phyloP scores from a whole-genome alignment of 2,113 vertebrate genomes.

The Pollachius pollachius region DNA sequence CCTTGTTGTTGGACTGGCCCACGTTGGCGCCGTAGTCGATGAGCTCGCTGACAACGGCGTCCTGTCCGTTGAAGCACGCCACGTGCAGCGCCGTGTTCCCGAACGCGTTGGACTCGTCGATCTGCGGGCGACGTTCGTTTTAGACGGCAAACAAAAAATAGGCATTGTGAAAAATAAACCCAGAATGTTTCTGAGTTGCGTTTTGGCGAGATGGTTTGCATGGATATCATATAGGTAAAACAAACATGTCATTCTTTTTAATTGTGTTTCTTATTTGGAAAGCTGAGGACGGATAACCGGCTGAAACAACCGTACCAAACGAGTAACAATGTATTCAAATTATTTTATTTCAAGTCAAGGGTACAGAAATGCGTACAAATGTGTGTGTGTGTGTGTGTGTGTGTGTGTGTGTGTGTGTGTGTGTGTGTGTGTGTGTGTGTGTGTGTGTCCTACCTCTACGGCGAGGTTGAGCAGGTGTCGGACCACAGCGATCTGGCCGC shows the following conservation, averaged over 20 bases:
- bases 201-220: no score
- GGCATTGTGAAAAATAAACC: no score
- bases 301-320: no score
- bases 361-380: no score
- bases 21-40: conserved; percentile 95
- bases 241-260: no score
- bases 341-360: no score
- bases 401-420: not conserved
- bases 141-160: not conserved
- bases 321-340: no score
- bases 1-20: conserved; percentile 91
- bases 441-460: conserved; percentile 82
- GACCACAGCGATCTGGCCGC: conserved; percentile 87
- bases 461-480: conserved; percentile 92
- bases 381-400: conserved; percentile 1
- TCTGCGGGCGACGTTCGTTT: conserved; percentile 67
- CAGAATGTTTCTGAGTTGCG: no score
- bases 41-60: conserved; percentile 90
- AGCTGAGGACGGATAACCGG: no score
- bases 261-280: no score
- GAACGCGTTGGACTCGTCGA: conserved; percentile 91
- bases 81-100: conserved; percentile 95
- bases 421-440: not conserved
- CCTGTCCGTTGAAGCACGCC: conserved; percentile 94
- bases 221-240: no score